Conservation (phyloP, 2,888 invertebrate genomes). For the Oeneis ivallda region DNA sequence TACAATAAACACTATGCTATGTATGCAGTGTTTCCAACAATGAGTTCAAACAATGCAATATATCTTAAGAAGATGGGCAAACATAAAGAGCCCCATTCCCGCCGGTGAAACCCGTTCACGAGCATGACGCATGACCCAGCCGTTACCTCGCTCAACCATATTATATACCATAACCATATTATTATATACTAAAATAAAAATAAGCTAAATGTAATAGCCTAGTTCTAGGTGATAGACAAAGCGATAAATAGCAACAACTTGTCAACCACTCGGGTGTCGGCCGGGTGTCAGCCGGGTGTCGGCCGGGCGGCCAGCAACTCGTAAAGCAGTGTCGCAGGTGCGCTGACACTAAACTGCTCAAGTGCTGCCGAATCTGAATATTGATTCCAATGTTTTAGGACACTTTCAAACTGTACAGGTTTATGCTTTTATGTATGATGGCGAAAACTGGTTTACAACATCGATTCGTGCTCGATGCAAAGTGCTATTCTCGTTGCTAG, state of each 20-base stretch:
- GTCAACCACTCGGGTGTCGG: background rate
- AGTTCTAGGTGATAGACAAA: background rate
- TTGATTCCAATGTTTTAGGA: constrained; percentile 30
- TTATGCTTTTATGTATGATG: constrained; percentile 4
- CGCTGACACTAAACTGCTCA: constrained; percentile 39
- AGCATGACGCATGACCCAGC: no score
- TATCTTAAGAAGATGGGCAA: no score
- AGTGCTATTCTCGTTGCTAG: background rate
- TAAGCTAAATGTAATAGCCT: no score
- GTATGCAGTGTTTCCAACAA: no score
- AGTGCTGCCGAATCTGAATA: constrained; percentile 34
- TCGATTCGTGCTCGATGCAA: background rate
- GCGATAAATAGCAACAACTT: background rate
- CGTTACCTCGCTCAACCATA: no score
- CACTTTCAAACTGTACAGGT: constrained; percentile 15
- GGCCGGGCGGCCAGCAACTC: constrained; percentile 26
- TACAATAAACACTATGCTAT: no score
- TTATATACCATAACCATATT: no score
- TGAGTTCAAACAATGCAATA: no score
- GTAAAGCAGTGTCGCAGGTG: constrained; percentile 41
- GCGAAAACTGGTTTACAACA: background rate
- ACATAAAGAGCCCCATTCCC: no score
- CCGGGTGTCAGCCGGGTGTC: no score
- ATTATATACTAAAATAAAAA: no score
- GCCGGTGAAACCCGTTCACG: no score